These are phyloP conservation scores for Argyrosomus regius DNA, from an alignment of 2,797 vertebrate species.

Conservation along the genomic window DNA sequence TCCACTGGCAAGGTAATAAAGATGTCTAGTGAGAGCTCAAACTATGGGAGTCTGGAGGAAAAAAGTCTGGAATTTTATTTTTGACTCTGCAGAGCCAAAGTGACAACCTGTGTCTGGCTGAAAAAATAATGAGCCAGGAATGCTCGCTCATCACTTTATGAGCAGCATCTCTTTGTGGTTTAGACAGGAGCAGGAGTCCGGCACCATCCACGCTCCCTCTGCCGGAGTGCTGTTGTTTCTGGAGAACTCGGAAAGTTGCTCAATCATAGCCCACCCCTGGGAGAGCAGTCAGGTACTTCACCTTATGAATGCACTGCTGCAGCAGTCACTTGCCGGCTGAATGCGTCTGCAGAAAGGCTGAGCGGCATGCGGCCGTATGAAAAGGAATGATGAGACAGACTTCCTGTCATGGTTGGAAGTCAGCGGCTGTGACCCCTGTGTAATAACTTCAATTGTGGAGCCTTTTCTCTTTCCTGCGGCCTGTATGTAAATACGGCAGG, in stretches of 20 bases:
- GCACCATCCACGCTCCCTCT: constrained; percentile 10
- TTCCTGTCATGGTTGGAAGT: constrained; percentile 58
- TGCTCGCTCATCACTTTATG: constrained; percentile 70
- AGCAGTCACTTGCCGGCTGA: constrained; percentile 52
- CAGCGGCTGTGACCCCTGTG: constrained; percentile 56
- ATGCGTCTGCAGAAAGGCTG: constrained; percentile 50
- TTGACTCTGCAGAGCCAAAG: constrained; percentile 80
- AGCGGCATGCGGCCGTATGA: constrained; percentile 44
- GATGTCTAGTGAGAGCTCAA: constrained; percentile 71
- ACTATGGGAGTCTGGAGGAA: constrained; percentile 62
- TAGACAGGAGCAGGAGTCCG: constrained; percentile 45
- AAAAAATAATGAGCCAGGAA: constrained; percentile 84
- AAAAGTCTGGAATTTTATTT: constrained; percentile 78
- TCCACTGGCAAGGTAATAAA: constrained; percentile 73
- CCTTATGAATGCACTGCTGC: constrained; percentile 56
- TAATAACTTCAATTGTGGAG: constrained; percentile 56
- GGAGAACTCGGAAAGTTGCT: constrained; percentile 57
- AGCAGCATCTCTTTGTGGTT: constrained; percentile 57
- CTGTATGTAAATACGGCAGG: constrained; percentile 47
- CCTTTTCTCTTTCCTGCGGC: constrained; percentile 38
- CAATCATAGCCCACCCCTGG: constrained; percentile 47
- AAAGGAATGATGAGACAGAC: constrained; percentile 61
- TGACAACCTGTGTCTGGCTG: constrained; percentile 82
- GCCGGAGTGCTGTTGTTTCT: constrained; percentile 54
- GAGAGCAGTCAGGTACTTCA: constrained; percentile 63